phyloP scores from a whole-genome alignment of 2,113 vertebrate species.

The Atherinomorus stipes region DNA sequence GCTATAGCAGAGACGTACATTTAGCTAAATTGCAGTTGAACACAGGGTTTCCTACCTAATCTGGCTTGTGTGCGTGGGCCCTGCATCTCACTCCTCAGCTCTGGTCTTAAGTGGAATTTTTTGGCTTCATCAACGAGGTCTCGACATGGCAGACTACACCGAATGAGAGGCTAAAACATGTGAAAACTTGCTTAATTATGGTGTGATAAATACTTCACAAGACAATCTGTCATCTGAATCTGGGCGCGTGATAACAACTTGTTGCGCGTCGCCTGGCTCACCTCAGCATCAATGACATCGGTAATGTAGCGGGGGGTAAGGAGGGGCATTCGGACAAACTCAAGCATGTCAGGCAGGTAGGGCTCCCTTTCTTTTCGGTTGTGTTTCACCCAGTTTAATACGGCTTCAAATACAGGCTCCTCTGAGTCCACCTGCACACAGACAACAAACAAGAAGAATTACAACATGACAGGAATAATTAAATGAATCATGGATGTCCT shows the following conservation, averaged over 20 bases:
- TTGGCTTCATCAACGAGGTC: conserved; percentile 99
- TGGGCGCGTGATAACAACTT: conserved; percentile 16
- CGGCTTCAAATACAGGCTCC: conserved; percentile 96
- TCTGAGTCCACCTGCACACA: conserved; percentile 93
- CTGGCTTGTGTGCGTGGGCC: conserved; percentile 95
- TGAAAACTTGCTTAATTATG: conserved; percentile 49
- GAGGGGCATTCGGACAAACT: conserved; percentile 96
- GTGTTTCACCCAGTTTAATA: conserved; percentile 98
- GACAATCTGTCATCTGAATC: conserved; percentile 16
- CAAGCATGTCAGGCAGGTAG: conserved; percentile 91
- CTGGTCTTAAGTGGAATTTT: conserved; percentile 97
- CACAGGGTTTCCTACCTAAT: conserved; percentile 83
- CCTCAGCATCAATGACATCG: conserved; percentile 97
- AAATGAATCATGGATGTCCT: too few relatives aligned
- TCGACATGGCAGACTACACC: conserved; percentile 95
- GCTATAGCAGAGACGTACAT: neutral
- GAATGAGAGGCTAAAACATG: conserved; percentile 91
- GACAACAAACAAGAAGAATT: conserved; percentile 8
- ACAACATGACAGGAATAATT: neutral
- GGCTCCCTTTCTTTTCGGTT: conserved; percentile 91
- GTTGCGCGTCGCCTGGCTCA: conserved; percentile 67
- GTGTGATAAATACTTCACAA: conserved; percentile 20
- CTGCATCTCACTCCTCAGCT: conserved; percentile 98
- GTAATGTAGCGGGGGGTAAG: conserved; percentile 98
- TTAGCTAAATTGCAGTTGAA: neutral